A percentile compares a stretch with the other conserved stretches of the same genome.
Conservation (phyloP, 2,797 vertebrate genomes). For the Remorina albescens region DNA sequence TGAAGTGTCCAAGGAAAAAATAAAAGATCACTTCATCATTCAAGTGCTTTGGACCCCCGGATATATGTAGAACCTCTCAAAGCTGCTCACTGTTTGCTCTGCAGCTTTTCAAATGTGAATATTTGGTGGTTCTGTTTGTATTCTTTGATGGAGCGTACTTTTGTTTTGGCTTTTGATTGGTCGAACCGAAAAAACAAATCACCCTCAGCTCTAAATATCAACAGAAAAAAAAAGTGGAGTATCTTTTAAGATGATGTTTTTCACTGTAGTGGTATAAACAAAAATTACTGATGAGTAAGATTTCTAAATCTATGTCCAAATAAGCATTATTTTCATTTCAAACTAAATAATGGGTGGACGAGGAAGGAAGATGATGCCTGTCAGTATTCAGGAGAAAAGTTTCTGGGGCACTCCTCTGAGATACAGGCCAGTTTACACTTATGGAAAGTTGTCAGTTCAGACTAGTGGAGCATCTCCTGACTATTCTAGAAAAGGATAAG, state of each 20-base stretch:
- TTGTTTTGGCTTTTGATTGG: not conserved
- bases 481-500: not conserved
- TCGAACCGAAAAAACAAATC: not conserved
- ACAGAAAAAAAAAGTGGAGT: not conserved
- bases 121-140: not conserved
- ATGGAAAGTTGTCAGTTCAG: constrained; percentile 11
- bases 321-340: not conserved
- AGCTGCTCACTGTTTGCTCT: not conserved
- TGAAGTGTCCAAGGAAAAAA: not conserved
- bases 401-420: not conserved
- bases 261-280: not conserved
- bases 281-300: not conserved
- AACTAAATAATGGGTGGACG: not conserved
- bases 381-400: constrained; percentile 17
- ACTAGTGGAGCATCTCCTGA: not conserved
- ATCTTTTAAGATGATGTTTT: too few relatives aligned
- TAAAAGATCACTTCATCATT: too few relatives aligned
- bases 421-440: constrained; percentile 22
- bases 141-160: not conserved
- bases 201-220: not conserved
- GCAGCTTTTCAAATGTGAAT: not conserved
- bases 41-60: too few relatives aligned
- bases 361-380: not conserved
- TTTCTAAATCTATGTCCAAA: not conserved
- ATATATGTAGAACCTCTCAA: too few relatives aligned